These are phyloP conservation scores for Proterorhinus semilunaris DNA, from an alignment of 2,113 vertebrate species.

Conservation along the genomic window DNA sequence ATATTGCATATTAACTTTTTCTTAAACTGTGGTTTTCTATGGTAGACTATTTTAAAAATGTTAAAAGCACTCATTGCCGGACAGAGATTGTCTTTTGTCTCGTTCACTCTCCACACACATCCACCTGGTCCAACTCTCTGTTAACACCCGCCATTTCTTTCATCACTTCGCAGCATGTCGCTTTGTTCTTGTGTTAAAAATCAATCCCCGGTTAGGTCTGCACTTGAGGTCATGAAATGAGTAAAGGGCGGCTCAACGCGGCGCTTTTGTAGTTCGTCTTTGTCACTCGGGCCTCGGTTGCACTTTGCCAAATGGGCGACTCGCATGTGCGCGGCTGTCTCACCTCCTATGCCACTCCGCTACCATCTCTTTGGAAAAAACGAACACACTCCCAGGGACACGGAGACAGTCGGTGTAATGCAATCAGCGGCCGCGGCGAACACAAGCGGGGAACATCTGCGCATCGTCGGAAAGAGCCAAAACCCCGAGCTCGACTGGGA, in stretches of 20 bases:
- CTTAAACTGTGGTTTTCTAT: too few relatives aligned
- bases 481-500: constrained; percentile 43
- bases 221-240: constrained; percentile 18
- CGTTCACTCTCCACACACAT: background rate
- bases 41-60: too few relatives aligned
- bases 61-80: background rate
- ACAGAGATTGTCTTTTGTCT: background rate
- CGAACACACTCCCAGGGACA: constrained; percentile 13
- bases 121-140: background rate
- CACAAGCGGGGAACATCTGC: constrained; percentile 65
- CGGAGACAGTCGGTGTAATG: constrained; percentile 31
- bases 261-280: constrained; percentile 11
- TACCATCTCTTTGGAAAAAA: constrained; percentile 22
- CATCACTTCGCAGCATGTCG: constrained; percentile 13
- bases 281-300: constrained; percentile 31
- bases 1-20: too few relatives aligned
- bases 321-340: constrained; percentile 21
- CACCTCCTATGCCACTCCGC: constrained; percentile 6
- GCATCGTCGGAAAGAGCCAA: constrained; percentile 44
- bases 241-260: constrained; percentile 11
- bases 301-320: constrained; percentile 52
- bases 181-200: background rate
- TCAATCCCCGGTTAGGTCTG: constrained; percentile 23
- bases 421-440: constrained; percentile 48
- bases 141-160: constrained; percentile 17